Evolutionary conservation across 2,888 invertebrate genomes (phyloP), one percentile per base, ranked within the genome.

Genomic region (Dynastes hyllus): DNA sequence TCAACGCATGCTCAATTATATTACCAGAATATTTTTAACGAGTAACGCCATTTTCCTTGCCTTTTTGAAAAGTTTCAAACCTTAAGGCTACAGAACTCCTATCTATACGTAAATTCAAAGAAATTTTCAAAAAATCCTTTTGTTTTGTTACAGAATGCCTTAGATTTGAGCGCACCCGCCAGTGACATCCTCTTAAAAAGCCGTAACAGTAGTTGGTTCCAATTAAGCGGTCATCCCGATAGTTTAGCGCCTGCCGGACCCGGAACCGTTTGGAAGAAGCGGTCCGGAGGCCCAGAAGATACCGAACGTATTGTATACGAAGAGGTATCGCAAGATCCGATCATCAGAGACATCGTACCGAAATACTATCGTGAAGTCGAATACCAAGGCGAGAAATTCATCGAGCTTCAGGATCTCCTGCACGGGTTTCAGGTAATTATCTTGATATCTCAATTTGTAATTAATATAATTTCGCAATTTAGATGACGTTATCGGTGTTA

Each of bases 351-450:
- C 82, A 93, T 96, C 83, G 94, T 97, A 78, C 97, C 98, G 5
- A 93, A 92, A 84, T 97, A 95, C 89, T 95, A 95, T 88, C 92
- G 97, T 67, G 94, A 97, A 87, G 94, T 95, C 65, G 94, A 95
- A 83, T 94, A 95, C 87, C 92, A 92, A 79, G 94, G 94, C 53
- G 95, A 95, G 85, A 92, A 92, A 82, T 99, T 97, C 89, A 97
- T 99, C 86, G 98, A 98, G 89, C 93, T 99, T 81, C 97, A 98
- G 90, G 98, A 99, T 89, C 91, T 99, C 27, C 90, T 98, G 32
- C 95, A 96, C 85, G 96, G 96, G 78, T 98, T 98, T 89, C 91
- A 92, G 84, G 89, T 89, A 83, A 82, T 81, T 82, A 65, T 40
- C 45, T 13, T 2, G 55, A 2, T 11, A 45, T 45, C 45, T 45